Evolutionary conservation across 2,113 vertebrate genomes (phyloP), one percentile per base, ranked within the genome.

Genomic region (Meriones unguiculatus): DNA sequence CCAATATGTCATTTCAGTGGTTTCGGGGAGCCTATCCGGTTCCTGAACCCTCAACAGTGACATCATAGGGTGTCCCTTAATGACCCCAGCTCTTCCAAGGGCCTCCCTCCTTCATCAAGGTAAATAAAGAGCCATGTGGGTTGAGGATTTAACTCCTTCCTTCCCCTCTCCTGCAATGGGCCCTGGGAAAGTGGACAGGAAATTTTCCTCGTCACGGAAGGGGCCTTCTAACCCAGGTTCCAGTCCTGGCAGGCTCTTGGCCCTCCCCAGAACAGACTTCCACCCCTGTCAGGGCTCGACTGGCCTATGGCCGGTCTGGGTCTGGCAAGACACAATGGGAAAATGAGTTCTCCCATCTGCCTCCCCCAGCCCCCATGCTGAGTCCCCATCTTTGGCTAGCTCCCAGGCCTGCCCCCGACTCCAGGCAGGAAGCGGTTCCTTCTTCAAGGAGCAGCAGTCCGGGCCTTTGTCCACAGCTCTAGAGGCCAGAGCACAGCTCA

Each of bases 61-160:
- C 88, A 91, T 88, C 75, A 89, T 20, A 41, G 77, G 46, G 41
- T 93, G 95, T 92, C 93, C 96, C 92, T 89, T 90, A 54, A 54
- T 93, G 57, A 89, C 95, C 88, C 17, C 64, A 81, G 73, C 94
- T 87, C 91, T 25, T 75, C 69, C 24, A 92, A 96, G 86, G 87
- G 97, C 88, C 96, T 96, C 87, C 89, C 90, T 94, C 95, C 87
- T 95, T 65, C 91, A 50, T 87, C 85, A 2, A 75, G 89, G 96
- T 98, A 98, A 98, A 98, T 98, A 98, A 96, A 87, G 59, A 90
- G 81, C 95, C 97, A 95, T 96, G 97, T 96, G 97, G 54, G 69
- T 32, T 78, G 72, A 57, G 76, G 88, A 41, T 72, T 98, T 97
- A 97, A 97, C 93, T 86, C 95, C 38, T 98, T 89, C 91, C 95